Conservation (phyloP, 1,140 invertebrate genomes). For the Drosophila nigrodunni region DNA sequence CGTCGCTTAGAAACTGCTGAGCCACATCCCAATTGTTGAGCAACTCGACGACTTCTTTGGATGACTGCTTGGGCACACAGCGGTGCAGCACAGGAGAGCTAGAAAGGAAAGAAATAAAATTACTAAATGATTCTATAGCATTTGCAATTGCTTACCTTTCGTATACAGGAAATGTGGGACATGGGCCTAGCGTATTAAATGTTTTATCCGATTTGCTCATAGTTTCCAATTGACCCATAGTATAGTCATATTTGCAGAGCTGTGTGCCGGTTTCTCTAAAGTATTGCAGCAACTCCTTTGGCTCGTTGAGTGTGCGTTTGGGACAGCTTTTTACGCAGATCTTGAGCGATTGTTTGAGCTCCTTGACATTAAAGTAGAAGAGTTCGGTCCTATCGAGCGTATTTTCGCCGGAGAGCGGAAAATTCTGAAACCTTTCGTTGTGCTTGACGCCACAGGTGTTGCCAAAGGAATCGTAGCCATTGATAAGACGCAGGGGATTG, state of each 20-base stretch:
- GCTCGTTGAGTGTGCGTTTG: slow-evolving; percentile 87
- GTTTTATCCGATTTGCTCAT: slow-evolving; percentile 85
- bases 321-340: slow-evolving; percentile 97
- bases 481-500: slow-evolving; percentile 93
- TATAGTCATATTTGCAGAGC: slow-evolving; percentile 90
- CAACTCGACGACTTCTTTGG: slow-evolving; percentile 87
- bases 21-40: slow-evolving; percentile 95
- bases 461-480: slow-evolving; percentile 98
- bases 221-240: slow-evolving; percentile 85
- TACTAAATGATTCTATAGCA: background rate
- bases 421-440: slow-evolving; percentile 90
- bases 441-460: slow-evolving; percentile 95
- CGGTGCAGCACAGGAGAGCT: slow-evolving; percentile 93
- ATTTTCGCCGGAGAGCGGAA: slow-evolving; percentile 92
- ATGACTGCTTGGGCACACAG: slow-evolving; percentile 90
- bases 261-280: slow-evolving; percentile 89
- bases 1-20: slow-evolving; percentile 94
- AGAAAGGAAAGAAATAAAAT: slow-evolving; percentile 30
- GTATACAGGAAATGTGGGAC: slow-evolving; percentile 90
- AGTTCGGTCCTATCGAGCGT: slow-evolving; percentile 92
- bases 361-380: slow-evolving; percentile 92
- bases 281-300: slow-evolving; percentile 91
- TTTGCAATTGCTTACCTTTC: slow-evolving; percentile 85
- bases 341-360: slow-evolving; percentile 91
- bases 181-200: slow-evolving; percentile 88